phyloP scores from a whole-genome alignment of 2,888 invertebrate genomes.

The Habroteleia sp. region DNA sequence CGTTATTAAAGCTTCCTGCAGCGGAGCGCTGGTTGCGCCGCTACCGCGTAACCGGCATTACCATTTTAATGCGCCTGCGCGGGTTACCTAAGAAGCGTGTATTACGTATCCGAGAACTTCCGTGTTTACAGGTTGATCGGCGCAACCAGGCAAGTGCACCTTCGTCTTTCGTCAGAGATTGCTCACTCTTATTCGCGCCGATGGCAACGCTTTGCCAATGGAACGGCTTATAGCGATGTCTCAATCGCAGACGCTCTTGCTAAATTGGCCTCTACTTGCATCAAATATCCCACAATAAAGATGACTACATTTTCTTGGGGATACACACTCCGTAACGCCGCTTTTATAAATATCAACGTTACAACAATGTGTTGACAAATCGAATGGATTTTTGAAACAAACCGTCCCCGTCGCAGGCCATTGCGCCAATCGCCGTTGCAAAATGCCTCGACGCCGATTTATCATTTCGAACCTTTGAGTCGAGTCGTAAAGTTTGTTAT shows the following conservation, averaged over 20 bases:
- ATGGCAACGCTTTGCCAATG: constrained; percentile 71
- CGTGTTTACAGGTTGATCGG: constrained; percentile 74
- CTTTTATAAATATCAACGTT: constrained; percentile 57
- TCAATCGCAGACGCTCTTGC: constrained; percentile 76
- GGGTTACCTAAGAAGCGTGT: constrained; percentile 70
- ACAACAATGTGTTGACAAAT: constrained; percentile 61
- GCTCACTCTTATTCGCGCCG: constrained; percentile 65
- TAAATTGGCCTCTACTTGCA: constrained; percentile 68
- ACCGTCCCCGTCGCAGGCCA: constrained; percentile 9
- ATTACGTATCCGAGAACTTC: constrained; percentile 73
- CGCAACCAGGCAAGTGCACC: constrained; percentile 60
- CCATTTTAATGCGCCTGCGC: constrained; percentile 46
- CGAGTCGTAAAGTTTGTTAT: constrained; percentile 15
- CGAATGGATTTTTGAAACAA: constrained; percentile 40
- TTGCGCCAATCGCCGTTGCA: constrained; percentile 35
- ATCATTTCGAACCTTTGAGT: constrained; percentile 50
- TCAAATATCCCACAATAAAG: constrained; percentile 56
- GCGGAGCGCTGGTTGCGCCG: constrained; percentile 18
- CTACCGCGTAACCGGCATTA: constrained; percentile 29
- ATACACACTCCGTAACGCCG: constrained; percentile 6
- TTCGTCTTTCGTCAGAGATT: constrained; percentile 64
- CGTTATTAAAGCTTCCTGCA: constrained; percentile 24
- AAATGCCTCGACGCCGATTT: constrained; percentile 32
- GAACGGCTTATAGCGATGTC: constrained; percentile 73
- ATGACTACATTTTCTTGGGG: constrained; percentile 33